phyloP scores from a whole-genome alignment of 37 sponge, comb jelly and placozoan genomes.

The Diacarnus erythraeanus region DNA sequence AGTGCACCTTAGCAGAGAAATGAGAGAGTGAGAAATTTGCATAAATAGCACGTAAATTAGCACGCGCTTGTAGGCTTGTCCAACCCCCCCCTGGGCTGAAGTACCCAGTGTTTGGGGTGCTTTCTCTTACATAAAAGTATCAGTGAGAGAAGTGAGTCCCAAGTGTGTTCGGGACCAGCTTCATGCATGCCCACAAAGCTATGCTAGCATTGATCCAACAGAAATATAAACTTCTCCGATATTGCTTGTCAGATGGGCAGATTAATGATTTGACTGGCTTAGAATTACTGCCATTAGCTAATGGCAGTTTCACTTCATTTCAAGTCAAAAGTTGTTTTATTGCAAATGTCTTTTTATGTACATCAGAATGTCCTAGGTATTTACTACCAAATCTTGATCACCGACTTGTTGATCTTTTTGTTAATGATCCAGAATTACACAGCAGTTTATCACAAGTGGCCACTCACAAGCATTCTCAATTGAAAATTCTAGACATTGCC shows the following conservation, averaged over 20 bases:
- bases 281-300: conserved; percentile 34
- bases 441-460: conserved; percentile 14
- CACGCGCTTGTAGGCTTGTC: too few relatives aligned
- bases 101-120: conserved; percentile 21
- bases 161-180: background rate
- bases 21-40: too few relatives aligned
- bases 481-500: background rate
- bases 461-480: background rate
- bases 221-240: conserved; percentile 28
- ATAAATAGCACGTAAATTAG: too few relatives aligned
- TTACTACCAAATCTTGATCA: conserved; percentile 27
- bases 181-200: background rate
- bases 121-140: background rate
- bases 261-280: conserved; percentile 27
- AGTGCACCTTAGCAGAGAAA: too few relatives aligned
- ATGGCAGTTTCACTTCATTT: conserved; percentile 30
- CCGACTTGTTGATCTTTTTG: conserved; percentile 5
- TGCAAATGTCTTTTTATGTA: conserved; percentile 10
- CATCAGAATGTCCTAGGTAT: conserved; percentile 14
- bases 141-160: conserved; percentile 20
- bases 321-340: background rate
- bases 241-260: conserved; percentile 39
- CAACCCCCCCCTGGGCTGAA: too few relatives aligned
- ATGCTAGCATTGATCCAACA: background rate
- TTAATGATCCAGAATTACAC: conserved; percentile 8